Evolutionary conservation across 2,888 invertebrate genomes (phyloP).

Genomic region (Meghimatium bilineatum): DNA sequence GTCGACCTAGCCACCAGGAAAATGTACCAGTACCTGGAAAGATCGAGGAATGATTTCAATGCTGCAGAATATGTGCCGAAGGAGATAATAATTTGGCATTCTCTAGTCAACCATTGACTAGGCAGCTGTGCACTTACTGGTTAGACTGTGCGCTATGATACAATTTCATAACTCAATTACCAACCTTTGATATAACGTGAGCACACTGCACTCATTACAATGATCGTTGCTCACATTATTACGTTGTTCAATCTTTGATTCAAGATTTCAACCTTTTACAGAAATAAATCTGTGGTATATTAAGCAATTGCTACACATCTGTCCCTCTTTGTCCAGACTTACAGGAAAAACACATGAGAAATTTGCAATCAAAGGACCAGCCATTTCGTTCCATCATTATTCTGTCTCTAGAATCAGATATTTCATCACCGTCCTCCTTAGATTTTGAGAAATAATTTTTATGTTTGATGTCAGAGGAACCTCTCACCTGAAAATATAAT

Average conservation of each 20-base stretch:
- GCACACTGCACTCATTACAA: background rate
- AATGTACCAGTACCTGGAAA: no score
- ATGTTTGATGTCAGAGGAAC: background rate
- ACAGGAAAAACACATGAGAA: conserved; percentile 68
- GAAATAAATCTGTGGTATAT: background rate
- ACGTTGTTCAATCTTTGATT: background rate
- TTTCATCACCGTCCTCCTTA: conserved; percentile 76
- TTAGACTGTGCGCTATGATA: no score
- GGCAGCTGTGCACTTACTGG: no score
- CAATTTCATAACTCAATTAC: no score
- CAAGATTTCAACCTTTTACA: background rate
- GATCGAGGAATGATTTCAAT: no score
- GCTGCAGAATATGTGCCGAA: no score
- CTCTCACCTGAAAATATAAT: conserved; percentile 12
- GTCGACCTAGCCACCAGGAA: no score
- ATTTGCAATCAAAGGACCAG: conserved; percentile 81
- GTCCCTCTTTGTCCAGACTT: conserved; percentile 41
- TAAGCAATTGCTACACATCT: conserved; percentile 19
- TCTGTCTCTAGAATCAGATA: conserved; percentile 79
- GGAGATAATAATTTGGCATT: no score
- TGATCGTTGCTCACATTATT: background rate
- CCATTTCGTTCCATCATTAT: conserved; percentile 79
- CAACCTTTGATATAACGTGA: no score
- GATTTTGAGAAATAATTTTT: conserved; percentile 73
- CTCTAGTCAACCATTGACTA: no score